Evolutionary conservation across 2,797 vertebrate genomes (phyloP), one percentile per base, ranked within the genome.

Genomic region (Parauchenoglanis ngamensis): DNA sequence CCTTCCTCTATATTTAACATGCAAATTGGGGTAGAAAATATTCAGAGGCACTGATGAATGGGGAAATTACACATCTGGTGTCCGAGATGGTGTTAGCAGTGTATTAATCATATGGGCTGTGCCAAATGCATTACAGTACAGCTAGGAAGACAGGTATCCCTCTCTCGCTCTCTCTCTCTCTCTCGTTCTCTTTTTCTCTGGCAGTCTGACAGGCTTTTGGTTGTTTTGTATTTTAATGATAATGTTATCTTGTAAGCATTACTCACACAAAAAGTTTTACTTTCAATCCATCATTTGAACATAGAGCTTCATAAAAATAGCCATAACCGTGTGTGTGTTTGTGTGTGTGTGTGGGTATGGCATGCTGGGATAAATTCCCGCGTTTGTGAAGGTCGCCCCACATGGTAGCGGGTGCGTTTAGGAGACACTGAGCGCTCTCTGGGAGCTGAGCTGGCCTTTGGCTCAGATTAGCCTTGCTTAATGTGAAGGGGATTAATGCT

Each of bases 321-420:
- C 8, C 8, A 2, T 44, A 19, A 17, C 35, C 83, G 28, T 21
- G 19, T 88, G 84, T 88, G 73, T 84, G 68, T 31, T 13, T 86
- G 23, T 86, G 40, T 40, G 59, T 83, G 25, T 67, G 31, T 88
- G 72, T 65, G 54, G 52, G 68, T 28, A 17, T 57, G 76, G 80
- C 84, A 75, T 80, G 84, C 87, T 90, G 87, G 57, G 90, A 89
- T 92, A 77, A 81, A 91, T 91, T 90, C 88, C 78, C 63, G 68
- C 89, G 86, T 87, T 86, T 86, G 85, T 56, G 81, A 91, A 91
- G 90, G 90, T 90, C 84, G 70, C 86, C 72, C 82, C 67, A 59
- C 86, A 84, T 90, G 87, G 88, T 84, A 85, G 83, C 28, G 15
- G 80, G 87, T 87, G 75, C 82, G 88, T 88, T 80, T 86, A 84